These are phyloP conservation scores for Ephialtes manifestator DNA, from an alignment of 2,888 invertebrate species.

Conservation along the genomic window DNA sequence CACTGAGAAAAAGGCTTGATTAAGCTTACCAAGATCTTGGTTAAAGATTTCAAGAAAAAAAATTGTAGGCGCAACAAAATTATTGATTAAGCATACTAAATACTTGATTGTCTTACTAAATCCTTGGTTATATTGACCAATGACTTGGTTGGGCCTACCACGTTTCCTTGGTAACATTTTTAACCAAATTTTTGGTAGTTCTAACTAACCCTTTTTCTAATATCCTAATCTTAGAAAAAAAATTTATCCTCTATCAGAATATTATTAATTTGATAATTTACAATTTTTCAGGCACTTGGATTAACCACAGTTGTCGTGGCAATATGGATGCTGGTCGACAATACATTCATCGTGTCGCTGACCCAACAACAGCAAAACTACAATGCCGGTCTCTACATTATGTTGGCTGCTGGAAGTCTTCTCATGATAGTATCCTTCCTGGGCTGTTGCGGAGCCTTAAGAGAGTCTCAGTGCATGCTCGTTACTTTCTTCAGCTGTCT, in stretches of 20 bases:
- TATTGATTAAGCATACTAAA: too few species aligned
- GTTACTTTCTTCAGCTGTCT: conserved; percentile 93
- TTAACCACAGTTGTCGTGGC: conserved; percentile 90
- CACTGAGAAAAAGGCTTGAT: too few species aligned
- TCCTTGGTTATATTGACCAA: too few species aligned
- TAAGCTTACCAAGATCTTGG: too few species aligned
- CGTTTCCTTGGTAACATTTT: too few species aligned
- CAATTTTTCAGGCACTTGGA: conserved; percentile 89
- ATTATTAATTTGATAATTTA: conserved; percentile 1
- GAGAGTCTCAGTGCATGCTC: conserved; percentile 92
- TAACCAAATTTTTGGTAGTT: too few species aligned
- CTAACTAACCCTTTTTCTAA: too few species aligned
- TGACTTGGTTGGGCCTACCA: too few species aligned
- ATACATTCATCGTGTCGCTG: conserved; percentile 91
- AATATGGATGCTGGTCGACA: conserved; percentile 93
- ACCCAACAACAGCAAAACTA: conserved; percentile 89
- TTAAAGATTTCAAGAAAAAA: too few species aligned
- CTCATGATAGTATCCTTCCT: conserved; percentile 92
- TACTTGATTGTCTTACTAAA: too few species aligned
- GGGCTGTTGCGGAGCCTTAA: conserved; percentile 94
- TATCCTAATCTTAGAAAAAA: too few species aligned
- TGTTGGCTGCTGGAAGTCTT: conserved; percentile 91
- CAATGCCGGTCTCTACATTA: conserved; percentile 90
- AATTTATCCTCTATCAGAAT: not conserved
- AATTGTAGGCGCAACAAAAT: too few species aligned